A percentile compares a stretch with the other conserved stretches of the same genome.
Conservation (phyloP, 2,888 invertebrate species). For the Phasia obesa region DNA sequence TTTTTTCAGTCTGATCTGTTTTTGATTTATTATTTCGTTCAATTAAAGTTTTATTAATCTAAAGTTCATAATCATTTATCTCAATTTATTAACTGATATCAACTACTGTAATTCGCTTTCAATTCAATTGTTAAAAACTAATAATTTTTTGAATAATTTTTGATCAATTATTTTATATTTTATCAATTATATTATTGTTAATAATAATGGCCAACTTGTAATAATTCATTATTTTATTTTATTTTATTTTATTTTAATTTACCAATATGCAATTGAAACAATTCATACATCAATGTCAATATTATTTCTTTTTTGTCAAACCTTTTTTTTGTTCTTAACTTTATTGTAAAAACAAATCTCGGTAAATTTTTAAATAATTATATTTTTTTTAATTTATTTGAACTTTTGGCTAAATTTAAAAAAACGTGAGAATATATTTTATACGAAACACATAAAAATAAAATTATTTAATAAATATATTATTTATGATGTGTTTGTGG, state of each 20-base stretch:
- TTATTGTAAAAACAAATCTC: conserved; percentile 23
- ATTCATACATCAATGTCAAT: conserved; percentile 73
- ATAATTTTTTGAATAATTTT: conserved; percentile 35
- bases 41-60: conserved; percentile 54
- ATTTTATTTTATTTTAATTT: conserved; percentile 25
- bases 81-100: conserved; percentile 69
- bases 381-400: conserved; percentile 57
- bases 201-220: conserved; percentile 27
- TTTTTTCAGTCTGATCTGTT: background rate
- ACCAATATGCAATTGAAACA: conserved; percentile 63
- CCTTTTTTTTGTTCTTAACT: background rate
- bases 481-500: conserved; percentile 14
- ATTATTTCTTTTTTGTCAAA: conserved; percentile 44
- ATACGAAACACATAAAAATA: conserved; percentile 13
- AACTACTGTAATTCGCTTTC: conserved; percentile 70
- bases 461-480: conserved; percentile 40
- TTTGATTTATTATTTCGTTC: conserved; percentile 14
- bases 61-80: conserved; percentile 70
- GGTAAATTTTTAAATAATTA: conserved; percentile 61
- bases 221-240: conserved; percentile 53
- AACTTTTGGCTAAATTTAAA: conserved; percentile 57
- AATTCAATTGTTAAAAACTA: conserved; percentile 59
- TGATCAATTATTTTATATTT: conserved; percentile 2
- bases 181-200: conserved; percentile 9
- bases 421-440: conserved; percentile 70